Conservation (phyloP, 2,888 invertebrate species). For the Hirtodrosophila alboralis region DNA sequence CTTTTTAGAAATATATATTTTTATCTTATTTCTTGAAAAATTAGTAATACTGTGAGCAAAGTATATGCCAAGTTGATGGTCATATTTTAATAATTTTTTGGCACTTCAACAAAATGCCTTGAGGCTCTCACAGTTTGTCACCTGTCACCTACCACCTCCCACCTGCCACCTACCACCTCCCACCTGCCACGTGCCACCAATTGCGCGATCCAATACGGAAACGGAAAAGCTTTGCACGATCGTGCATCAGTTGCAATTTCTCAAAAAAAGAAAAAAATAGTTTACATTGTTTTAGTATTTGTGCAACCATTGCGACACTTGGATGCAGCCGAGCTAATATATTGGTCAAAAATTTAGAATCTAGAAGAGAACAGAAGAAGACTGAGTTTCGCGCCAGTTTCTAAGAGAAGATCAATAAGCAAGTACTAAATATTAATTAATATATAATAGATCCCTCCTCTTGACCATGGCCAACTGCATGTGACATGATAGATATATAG, state of each 20-base stretch:
- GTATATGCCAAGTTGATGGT: constrained; percentile 9
- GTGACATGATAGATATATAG: constrained; percentile 1
- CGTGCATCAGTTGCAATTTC: constrained; percentile 35
- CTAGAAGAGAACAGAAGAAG: neutral
- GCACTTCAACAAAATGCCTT: constrained; percentile 12
- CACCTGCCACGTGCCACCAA: constrained; percentile 7
- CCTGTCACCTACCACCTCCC: neutral
- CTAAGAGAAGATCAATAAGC: constrained; percentile 7
- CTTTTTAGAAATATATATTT: no score
- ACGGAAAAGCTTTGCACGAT: constrained; percentile 52
- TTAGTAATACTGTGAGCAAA: neutral
- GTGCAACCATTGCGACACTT: constrained; percentile 49
- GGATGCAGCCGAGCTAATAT: constrained; percentile 11
- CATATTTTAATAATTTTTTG: constrained; percentile 19
- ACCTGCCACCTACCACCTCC: constrained; percentile 1
- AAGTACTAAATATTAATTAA: constrained; percentile 29
- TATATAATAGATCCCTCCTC: neutral
- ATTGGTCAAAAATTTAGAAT: neutral
- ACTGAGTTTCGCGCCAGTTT: neutral
- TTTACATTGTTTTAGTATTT: constrained; percentile 40
- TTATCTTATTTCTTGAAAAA: no score
- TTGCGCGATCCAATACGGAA: constrained; percentile 27
- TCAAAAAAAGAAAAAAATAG: constrained; percentile 20
- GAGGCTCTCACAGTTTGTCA: constrained; percentile 4
- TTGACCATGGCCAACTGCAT: constrained; percentile 16